phyloP scores from a whole-genome alignment of 2,113 vertebrate genomes.

The Eretmochelys imbricata region DNA sequence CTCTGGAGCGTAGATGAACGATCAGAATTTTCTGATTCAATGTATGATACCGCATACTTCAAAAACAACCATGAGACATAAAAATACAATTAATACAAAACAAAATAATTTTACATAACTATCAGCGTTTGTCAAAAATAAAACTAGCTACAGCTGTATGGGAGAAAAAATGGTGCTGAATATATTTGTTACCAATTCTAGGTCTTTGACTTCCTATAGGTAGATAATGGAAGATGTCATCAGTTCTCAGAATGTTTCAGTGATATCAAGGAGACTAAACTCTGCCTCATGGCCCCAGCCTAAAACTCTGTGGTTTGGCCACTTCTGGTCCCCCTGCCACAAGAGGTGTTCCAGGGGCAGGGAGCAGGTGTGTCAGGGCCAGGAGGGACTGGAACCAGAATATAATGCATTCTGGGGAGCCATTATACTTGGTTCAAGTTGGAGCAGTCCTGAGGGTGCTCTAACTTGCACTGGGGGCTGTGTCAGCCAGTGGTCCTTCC shows the following conservation, averaged over 20 bases:
- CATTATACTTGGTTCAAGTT: accelerated
- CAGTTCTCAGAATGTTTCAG: not conserved
- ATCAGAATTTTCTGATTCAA: not conserved
- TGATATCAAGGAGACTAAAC: not conserved
- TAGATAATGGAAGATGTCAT: not conserved
- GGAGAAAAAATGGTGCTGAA: constrained; percentile 14
- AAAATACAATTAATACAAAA: not conserved
- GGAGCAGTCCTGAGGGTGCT: not conserved
- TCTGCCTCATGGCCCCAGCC: not conserved
- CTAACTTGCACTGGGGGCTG: not conserved
- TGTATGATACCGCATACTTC: not conserved
- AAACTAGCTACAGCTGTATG: not conserved
- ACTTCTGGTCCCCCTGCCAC: not conserved
- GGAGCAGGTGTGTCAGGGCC: not conserved
- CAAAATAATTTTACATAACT: not conserved
- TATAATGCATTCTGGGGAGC: not conserved
- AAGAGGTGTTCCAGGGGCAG: accelerated
- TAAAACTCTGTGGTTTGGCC: accelerated
- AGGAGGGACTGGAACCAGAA: not conserved
- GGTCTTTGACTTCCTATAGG: not conserved
- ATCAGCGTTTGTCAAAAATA: not conserved
- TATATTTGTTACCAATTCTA: constrained; percentile 8
- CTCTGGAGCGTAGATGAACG: constrained; percentile 23
- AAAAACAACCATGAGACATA: constrained; percentile 12
- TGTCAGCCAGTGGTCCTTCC: not conserved